Percentiles rank a stretch among this genome's conserved stretches.
Conservation (phyloP, 2,888 invertebrate genomes). For the Sylvicola cinctus region DNA sequence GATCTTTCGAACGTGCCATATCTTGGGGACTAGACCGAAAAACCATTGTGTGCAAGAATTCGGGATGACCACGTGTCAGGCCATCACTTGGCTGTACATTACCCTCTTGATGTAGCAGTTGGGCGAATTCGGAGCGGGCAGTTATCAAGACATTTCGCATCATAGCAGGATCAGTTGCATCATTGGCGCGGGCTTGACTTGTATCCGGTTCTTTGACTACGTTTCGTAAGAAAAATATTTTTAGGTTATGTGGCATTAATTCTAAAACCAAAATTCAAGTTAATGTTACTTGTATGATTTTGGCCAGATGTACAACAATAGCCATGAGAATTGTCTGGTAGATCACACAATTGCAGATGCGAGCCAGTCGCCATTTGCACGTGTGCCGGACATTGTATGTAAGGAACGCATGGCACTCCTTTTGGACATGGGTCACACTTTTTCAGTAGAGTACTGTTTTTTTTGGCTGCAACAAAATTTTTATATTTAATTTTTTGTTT, state of each 20-base stretch:
- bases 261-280: no score
- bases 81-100: conserved; percentile 17
- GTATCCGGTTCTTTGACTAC: no score
- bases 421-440: conserved; percentile 27
- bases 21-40: conserved; percentile 20
- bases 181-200: background rate
- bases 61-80: conserved; percentile 16
- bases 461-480: no score
- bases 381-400: conserved; percentile 45
- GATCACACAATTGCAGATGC: conserved; percentile 30
- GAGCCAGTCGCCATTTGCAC: conserved; percentile 20
- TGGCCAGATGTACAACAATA: conserved; percentile 41
- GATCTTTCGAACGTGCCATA: conserved; percentile 23
- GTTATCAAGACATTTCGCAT: conserved; percentile 14
- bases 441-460: no score
- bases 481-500: no score
- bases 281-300: conserved; percentile 27
- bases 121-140: conserved; percentile 19
- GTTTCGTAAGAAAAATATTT: background rate
- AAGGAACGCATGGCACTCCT: conserved; percentile 34
- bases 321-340: conserved; percentile 28
- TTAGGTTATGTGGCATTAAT: background rate
- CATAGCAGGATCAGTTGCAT: conserved; percentile 2
- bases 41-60: conserved; percentile 19
- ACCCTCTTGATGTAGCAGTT: conserved; percentile 21